phyloP scores from a whole-genome alignment of 2,888 invertebrate genomes.

The Stramonita haemastoma region DNA sequence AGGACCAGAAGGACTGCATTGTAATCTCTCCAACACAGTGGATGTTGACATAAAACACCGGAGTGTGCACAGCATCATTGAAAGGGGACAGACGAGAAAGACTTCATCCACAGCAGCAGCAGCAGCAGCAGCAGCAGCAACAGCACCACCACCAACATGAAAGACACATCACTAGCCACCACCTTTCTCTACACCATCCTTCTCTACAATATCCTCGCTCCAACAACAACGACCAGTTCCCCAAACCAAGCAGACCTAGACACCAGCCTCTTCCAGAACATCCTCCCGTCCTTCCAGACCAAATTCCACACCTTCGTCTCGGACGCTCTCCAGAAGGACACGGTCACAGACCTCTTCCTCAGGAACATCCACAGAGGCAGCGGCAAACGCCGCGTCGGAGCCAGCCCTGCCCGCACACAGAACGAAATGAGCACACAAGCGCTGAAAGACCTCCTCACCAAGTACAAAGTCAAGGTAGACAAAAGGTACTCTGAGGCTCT shows the following conservation, averaged over 20 bases:
- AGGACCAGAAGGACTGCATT: too few species aligned
- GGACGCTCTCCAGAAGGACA: slow-evolving; percentile 20
- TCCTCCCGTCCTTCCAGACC: background rate
- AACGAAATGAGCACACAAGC: background rate
- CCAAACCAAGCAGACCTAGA: background rate
- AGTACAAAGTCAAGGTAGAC: slow-evolving; percentile 2
- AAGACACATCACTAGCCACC: background rate
- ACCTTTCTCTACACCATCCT: background rate
- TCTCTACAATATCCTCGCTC: background rate
- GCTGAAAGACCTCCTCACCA: background rate
- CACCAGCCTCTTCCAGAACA: background rate
- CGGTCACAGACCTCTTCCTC: background rate
- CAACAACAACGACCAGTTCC: too few species aligned
- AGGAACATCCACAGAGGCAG: slow-evolving; percentile 8
- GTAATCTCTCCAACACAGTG: too few species aligned
- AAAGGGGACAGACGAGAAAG: too few species aligned
- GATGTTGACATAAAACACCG: too few species aligned
- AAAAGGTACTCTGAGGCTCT: background rate
- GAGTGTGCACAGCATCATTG: too few species aligned
- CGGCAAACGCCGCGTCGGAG: background rate
- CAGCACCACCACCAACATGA: too few species aligned
- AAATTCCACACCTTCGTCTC: slow-evolving; percentile 12
- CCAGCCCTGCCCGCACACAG: background rate
- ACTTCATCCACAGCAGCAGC: too few species aligned
- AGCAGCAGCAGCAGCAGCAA: too few species aligned